A percentile compares a stretch with the other conserved stretches of the same genome.
phyloP scores from a whole-genome alignment of 2,797 vertebrate genomes.

The Orestias chungarensis region DNA sequence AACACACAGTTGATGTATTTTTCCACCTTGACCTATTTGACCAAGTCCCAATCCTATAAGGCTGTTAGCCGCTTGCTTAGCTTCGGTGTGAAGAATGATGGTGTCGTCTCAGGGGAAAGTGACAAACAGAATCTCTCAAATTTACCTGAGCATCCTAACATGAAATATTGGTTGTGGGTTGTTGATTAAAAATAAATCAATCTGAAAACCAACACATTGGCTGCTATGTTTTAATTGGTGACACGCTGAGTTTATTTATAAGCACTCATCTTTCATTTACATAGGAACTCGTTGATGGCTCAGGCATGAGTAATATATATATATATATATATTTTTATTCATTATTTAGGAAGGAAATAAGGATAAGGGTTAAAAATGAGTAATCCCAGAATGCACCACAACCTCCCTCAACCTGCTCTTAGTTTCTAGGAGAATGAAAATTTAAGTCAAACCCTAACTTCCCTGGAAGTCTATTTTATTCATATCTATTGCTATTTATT shows the following conservation, averaged over 20 bases:
- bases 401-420: no score
- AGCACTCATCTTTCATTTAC: background rate
- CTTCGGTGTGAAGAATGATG: slow-evolving; percentile 17
- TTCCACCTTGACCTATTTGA: slow-evolving; percentile 31
- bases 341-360: background rate
- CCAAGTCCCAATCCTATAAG: slow-evolving; percentile 46
- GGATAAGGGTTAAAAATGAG: no score
- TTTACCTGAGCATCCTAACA: background rate
- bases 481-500: no score
- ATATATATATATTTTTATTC: background rate
- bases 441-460: no score
- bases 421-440: no score
- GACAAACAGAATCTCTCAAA: slow-evolving; percentile 5
- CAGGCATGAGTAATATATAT: background rate
- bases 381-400: no score
- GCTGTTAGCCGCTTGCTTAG: slow-evolving; percentile 16
- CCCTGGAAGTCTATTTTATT: no score
- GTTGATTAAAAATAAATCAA: background rate
- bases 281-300: background rate
- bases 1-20: background rate
- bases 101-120: slow-evolving; percentile 22
- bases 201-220: background rate
- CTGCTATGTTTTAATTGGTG: background rate
- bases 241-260: background rate
- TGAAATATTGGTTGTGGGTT: no score